Evolutionary conservation across 1,140 invertebrate genomes (phyloP).

Genomic region (Planococcus citri): DNA sequence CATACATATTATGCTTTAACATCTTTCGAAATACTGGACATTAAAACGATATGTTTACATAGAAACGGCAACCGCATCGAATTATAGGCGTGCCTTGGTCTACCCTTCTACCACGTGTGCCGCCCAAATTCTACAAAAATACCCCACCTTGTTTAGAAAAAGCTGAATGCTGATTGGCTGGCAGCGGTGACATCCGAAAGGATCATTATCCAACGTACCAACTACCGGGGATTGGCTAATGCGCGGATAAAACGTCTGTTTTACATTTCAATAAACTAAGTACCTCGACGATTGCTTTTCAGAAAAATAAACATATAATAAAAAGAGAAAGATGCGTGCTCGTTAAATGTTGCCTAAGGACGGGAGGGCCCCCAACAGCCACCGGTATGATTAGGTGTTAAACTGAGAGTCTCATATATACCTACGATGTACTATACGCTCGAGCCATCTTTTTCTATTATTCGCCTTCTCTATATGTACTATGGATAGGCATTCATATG

Average conservation of each 20-base stretch:
- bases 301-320: slow-evolving; percentile 1
- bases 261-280: slow-evolving; percentile 8
- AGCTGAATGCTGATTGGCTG: neutral
- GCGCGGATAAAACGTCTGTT: slow-evolving; percentile 5
- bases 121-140: neutral
- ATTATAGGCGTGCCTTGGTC: neutral
- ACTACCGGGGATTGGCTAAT: slow-evolving; percentile 1
- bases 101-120: neutral
- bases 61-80: neutral
- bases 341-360: neutral
- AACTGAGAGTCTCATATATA: neutral
- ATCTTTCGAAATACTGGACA: neutral
- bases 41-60: neutral
- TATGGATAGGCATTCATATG: no score
- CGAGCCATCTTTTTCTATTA: slow-evolving; percentile 6
- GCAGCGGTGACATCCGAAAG: neutral
- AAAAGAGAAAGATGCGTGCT: slow-evolving; percentile 2
- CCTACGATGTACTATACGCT: no score
- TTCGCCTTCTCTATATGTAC: neutral
- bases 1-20: neutral
- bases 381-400: slow-evolving; percentile 2
- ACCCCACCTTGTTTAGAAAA: neutral
- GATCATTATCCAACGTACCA: neutral
- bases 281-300: neutral
- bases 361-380: slow-evolving; percentile 3